These are phyloP conservation scores for Cliona cf. orientalis DNA, from an alignment of 37 sponge, comb jelly and placozoan genomes.

Conservation along the genomic window DNA sequence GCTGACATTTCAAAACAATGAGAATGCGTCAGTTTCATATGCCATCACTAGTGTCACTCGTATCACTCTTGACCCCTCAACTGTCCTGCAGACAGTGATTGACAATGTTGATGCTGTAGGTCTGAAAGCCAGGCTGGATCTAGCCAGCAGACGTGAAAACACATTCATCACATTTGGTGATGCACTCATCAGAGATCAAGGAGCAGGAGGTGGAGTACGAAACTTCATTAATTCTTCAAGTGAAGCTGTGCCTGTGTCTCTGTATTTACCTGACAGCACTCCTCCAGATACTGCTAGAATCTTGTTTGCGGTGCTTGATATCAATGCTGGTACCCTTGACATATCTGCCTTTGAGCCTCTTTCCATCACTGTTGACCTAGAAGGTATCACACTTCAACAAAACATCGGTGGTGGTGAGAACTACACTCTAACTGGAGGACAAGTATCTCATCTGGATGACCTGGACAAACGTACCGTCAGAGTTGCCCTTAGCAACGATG, in stretches of 20 bases:
- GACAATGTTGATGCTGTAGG: constrained; percentile 51
- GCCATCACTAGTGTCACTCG: constrained; percentile 54
- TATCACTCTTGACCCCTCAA: constrained; percentile 37
- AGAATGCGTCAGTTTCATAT: constrained; percentile 46
- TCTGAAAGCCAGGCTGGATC: constrained; percentile 64
- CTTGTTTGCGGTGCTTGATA: constrained; percentile 68
- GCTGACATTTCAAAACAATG: constrained; percentile 57
- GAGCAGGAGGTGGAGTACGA: constrained; percentile 34
- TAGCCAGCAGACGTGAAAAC: constrained; percentile 62
- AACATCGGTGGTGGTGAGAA: constrained; percentile 32
- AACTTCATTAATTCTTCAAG: constrained; percentile 43
- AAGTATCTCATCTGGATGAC: constrained; percentile 34
- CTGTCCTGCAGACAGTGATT: constrained; percentile 56
- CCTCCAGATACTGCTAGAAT: constrained; percentile 49
- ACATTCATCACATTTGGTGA: constrained; percentile 74
- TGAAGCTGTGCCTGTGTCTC: constrained; percentile 41
- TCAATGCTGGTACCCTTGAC: constrained; percentile 61
- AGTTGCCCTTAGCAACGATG: constrained; percentile 56
- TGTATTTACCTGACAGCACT: constrained; percentile 60
- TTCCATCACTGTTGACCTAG: constrained; percentile 35
- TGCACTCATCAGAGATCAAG: constrained; percentile 71
- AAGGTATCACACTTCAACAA: constrained; percentile 63
- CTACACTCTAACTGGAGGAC: constrained; percentile 72
- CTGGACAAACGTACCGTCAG: constrained; percentile 55
- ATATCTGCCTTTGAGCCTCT: constrained; percentile 73